Evolutionary conservation across 2,888 invertebrate species (phyloP).

Genomic region (Steromphala cineraria): DNA sequence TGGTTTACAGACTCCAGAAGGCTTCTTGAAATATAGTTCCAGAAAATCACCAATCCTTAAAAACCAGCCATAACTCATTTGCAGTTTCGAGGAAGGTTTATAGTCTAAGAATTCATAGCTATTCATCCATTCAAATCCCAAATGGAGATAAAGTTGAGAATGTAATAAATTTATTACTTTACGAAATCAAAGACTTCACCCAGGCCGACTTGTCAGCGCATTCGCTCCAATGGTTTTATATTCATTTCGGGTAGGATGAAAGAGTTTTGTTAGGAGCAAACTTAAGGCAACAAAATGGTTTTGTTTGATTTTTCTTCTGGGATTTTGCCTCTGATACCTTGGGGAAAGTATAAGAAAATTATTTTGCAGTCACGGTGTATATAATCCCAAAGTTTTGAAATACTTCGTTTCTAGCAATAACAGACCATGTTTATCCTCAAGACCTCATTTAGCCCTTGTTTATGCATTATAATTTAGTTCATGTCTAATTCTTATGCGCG

Average conservation of each 20-base stretch:
- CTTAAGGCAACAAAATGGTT: too few species aligned
- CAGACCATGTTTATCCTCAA: too few species aligned
- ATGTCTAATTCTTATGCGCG: too few species aligned
- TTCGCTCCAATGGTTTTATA: not conserved
- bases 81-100: not conserved
- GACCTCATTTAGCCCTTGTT: too few species aligned
- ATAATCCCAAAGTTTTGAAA: too few species aligned
- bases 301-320: too few species aligned
- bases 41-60: conserved; percentile 6
- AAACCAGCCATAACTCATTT: not conserved
- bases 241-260: not conserved
- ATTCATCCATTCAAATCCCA: not conserved
- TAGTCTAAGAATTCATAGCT: not conserved
- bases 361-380: too few species aligned
- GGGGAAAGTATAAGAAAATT: too few species aligned
- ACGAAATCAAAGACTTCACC: not conserved
- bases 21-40: not conserved
- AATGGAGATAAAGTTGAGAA: not conserved
- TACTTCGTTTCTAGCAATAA: too few species aligned
- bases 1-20: not conserved
- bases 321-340: too few species aligned
- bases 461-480: too few species aligned
- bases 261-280: not conserved
- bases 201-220: not conserved
- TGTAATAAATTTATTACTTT: conserved; percentile 1